phyloP scores from a whole-genome alignment of 2,888 invertebrate genomes.

The Nomada goodeniana region DNA sequence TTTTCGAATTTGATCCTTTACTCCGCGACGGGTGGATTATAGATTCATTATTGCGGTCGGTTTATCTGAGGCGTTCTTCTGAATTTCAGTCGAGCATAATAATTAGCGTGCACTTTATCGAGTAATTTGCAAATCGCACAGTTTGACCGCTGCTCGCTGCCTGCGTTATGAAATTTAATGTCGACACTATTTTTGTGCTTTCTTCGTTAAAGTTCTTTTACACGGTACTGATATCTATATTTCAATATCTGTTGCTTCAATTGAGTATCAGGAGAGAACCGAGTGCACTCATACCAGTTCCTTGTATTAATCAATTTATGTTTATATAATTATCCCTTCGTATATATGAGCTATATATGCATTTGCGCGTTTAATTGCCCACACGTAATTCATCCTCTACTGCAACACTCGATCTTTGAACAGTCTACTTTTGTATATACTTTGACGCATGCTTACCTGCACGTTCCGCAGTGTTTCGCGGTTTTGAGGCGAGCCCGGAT shows the following conservation, averaged over 20 bases:
- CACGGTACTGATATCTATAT: background rate
- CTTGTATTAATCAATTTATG: slow-evolving; percentile 31
- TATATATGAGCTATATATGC: slow-evolving; percentile 6
- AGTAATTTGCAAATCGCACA: background rate
- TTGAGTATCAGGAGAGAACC: background rate
- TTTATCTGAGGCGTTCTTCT: background rate
- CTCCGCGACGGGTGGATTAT: too few species aligned
- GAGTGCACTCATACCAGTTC: background rate
- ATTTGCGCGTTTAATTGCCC: slow-evolving; percentile 59
- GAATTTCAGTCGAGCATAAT: background rate
- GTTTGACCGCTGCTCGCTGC: background rate
- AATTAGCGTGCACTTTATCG: background rate
- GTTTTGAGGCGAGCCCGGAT: slow-evolving; percentile 59
- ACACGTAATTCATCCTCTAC: slow-evolving; percentile 58
- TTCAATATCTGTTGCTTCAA: slow-evolving; percentile 8
- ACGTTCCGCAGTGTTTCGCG: slow-evolving; percentile 40
- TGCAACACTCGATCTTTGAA: slow-evolving; percentile 20
- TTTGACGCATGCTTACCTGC: background rate
- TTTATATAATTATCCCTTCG: background rate
- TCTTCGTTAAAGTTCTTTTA: background rate
- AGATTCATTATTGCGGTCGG: too few species aligned
- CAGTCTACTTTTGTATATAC: slow-evolving; percentile 2
- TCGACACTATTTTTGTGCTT: background rate
- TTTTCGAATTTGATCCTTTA: too few species aligned
- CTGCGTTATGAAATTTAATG: background rate